Evolutionary conservation across 2,113 vertebrate genomes (phyloP), one percentile per base, ranked within the genome.

Genomic region (Rhagologus leucostigma): DNA sequence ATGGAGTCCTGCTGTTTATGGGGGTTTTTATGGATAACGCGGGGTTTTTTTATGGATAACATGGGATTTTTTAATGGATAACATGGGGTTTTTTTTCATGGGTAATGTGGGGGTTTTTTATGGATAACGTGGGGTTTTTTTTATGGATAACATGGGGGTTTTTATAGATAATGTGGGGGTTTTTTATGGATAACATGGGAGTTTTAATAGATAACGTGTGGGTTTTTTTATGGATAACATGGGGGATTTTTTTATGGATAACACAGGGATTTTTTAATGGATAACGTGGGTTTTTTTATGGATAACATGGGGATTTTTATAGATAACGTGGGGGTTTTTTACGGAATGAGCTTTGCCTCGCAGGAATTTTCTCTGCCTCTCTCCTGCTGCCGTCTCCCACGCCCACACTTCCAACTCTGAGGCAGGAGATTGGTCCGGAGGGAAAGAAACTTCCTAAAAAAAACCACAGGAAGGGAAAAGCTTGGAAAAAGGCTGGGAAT

Each of bases 401-500:
- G 39, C 75, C 82, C 47, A 24, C 59, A 13, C 65, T 94, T 19
- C 95, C 90, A 89, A 96, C 95, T 96, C 96, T 96, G 87, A 93
- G 84, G 92, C 93, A 94, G 87, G 68, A 92, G 97, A 97, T 89
- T 81, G 90, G 84, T 85, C 91, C 78, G 21, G 35, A 47, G 96
- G 96, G 96, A 93, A 92, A 91, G 96, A 96, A 97, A 97, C 86
- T 73, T 93, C 94, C 93, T 81, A 83, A 89, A 94, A 60, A 63
- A 57, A 41, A 41, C 26, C 65, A 26, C 73, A 62, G 91, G 53
- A 63, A 74, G 69, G 88, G 16, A 74, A 79, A 82, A 75, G 1
- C 62, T 35, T 81, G 10, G 67, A 44, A 69, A 67, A 82, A 26
- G 62, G 81, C 74, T 24, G 42, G 86, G 83, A 74, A 70, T 12